Conservation (phyloP, 2,888 invertebrate species). For the Rotaria macrura region DNA sequence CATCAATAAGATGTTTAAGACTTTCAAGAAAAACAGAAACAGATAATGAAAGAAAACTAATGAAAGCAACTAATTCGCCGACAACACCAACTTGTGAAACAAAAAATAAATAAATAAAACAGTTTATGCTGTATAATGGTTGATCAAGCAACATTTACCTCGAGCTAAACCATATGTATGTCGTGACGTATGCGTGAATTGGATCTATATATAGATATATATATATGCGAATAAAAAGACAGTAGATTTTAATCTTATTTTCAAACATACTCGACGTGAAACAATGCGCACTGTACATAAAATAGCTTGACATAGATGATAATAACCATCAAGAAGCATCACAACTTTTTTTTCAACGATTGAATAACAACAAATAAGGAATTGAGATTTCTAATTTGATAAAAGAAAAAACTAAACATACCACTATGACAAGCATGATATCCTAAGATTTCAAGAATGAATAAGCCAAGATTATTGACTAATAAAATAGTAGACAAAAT, state of each 20-base stretch:
- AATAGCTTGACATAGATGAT: background rate
- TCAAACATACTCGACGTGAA: background rate
- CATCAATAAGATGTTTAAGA: background rate
- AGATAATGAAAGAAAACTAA: constrained; percentile 8
- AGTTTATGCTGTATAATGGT: background rate
- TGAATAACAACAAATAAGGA: background rate
- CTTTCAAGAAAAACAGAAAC: constrained; percentile 4
- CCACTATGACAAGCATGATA: background rate
- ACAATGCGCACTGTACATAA: background rate
- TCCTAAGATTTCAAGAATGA: background rate
- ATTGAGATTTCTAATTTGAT: background rate
- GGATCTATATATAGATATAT: background rate
- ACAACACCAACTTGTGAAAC: background rate
- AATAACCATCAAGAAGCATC: background rate
- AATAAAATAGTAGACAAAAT: background rate
- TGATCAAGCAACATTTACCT: background rate
- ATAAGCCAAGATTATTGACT: background rate
- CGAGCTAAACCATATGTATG: constrained; percentile 10
- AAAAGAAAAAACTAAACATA: background rate
- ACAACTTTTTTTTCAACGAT: background rate
- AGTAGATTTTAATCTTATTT: background rate
- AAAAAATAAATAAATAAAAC: background rate
- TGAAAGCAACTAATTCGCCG: constrained; percentile 14
- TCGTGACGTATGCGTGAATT: background rate
- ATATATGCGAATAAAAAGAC: background rate